Percentiles rank a stretch among this genome's conserved stretches.
Evolutionary conservation across 2,797 vertebrate species (phyloP).

Genomic region (Acipenser oxyrinchus): DNA sequence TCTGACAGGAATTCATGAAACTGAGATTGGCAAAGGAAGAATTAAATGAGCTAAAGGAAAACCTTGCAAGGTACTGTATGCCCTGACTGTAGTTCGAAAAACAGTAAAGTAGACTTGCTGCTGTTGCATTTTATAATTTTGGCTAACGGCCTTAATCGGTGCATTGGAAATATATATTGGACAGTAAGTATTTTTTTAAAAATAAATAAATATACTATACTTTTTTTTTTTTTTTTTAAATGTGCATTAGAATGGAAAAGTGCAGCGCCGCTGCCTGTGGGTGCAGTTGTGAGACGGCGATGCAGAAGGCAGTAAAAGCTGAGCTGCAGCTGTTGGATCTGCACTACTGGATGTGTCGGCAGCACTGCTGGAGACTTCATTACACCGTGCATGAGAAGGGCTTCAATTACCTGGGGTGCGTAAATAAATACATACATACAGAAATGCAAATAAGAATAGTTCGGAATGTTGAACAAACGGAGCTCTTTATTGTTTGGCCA

Average conservation of each 20-base stretch:
- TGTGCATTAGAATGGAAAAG: too few species aligned
- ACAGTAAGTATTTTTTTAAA: too few species aligned
- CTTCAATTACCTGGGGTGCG: slow-evolving; percentile 20
- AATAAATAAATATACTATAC: too few species aligned
- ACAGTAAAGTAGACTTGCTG: too few species aligned
- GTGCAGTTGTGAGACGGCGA: slow-evolving; percentile 23
- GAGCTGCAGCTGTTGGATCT: slow-evolving; percentile 58
- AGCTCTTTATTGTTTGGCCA: too few species aligned
- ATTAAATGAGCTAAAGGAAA: slow-evolving; percentile 21
- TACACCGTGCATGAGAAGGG: slow-evolving; percentile 27
- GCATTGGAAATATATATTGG: too few species aligned
- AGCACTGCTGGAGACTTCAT: slow-evolving; percentile 56
- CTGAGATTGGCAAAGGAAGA: slow-evolving; percentile 29
- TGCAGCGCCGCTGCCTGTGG: background rate
- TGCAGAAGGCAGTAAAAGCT: slow-evolving; percentile 38
- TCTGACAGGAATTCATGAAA: slow-evolving; percentile 45
- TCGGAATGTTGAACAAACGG: too few species aligned
- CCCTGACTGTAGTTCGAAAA: too few species aligned
- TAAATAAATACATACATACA: background rate
- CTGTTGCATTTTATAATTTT: too few species aligned
- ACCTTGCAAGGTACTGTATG: slow-evolving; percentile 34
- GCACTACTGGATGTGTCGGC: slow-evolving; percentile 59
- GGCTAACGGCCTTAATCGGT: too few species aligned
- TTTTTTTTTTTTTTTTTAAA: too few species aligned
- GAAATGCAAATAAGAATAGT: too few species aligned